Conservation (phyloP, 2,888 invertebrate species). For the Epinotia brunnichana region DNA sequence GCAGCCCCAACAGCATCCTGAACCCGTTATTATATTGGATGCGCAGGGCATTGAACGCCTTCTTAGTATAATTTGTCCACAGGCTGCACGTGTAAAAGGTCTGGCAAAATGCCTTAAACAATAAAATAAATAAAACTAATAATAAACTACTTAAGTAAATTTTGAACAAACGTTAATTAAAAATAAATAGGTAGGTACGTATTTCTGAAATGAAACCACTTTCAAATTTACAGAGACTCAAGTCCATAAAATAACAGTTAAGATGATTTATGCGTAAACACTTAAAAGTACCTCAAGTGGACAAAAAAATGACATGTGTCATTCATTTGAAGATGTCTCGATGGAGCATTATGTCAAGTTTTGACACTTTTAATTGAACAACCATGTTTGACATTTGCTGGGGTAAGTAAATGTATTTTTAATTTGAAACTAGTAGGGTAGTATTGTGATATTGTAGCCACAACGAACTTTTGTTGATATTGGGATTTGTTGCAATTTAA, state of each 20-base stretch:
- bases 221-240: conserved; percentile 4
- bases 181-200: not conserved
- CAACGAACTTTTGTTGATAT: not conserved
- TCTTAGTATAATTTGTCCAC: too few relatives aligned
- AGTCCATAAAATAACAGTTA: conserved; percentile 12
- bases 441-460: too few relatives aligned
- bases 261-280: conserved; percentile 37
- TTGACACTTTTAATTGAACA: conserved; percentile 62
- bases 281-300: conserved; percentile 47
- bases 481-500: not conserved
- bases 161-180: too few relatives aligned
- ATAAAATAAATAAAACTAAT: too few relatives aligned
- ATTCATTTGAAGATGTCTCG: conserved; percentile 14
- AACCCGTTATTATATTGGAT: too few relatives aligned
- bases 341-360: conserved; percentile 48
- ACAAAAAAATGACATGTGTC: conserved; percentile 59
- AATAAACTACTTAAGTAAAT: too few relatives aligned
- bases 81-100: too few relatives aligned
- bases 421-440: not conserved
- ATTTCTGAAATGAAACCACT: conserved; percentile 12
- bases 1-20: too few relatives aligned
- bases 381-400: conserved; percentile 55
- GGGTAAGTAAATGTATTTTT: conserved; percentile 20
- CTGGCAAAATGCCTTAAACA: too few relatives aligned
- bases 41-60: too few relatives aligned